phyloP scores from a whole-genome alignment of 2,113 vertebrate genomes.

The Apistogramma diplotaenia region DNA sequence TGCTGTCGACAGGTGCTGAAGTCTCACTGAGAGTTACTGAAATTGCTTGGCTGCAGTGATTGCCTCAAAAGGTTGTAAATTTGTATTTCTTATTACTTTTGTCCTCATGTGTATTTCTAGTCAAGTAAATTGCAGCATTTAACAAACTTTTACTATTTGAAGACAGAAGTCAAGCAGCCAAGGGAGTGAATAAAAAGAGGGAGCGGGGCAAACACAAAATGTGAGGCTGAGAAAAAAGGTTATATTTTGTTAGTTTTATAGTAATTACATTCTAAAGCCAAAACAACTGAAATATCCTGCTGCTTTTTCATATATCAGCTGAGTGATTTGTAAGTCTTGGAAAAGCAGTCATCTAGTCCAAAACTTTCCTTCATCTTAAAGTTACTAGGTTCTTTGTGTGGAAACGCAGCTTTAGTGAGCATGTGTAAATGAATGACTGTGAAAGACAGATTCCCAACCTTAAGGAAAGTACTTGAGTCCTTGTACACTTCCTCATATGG shows the following conservation, averaged over 20 bases:
- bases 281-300: neutral
- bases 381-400: neutral
- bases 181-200: neutral
- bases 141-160: neutral
- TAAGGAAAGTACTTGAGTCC: constrained; percentile 97
- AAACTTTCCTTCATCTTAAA: neutral
- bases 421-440: neutral
- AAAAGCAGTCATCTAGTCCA: neutral
- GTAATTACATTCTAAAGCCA: neutral
- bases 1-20: too few relatives aligned
- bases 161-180: neutral
- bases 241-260: neutral
- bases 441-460: constrained; percentile 75
- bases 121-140: neutral
- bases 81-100: too few relatives aligned
- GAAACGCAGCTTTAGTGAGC: neutral
- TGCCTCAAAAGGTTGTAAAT: too few relatives aligned
- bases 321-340: neutral
- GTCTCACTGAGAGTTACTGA: too few relatives aligned
- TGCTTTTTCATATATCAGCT: neutral
- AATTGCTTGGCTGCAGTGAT: too few relatives aligned
- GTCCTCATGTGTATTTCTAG: too few relatives aligned
- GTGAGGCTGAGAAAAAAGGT: neutral
- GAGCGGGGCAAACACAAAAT: neutral
- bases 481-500: constrained; percentile 97